phyloP scores from a whole-genome alignment of 2,888 invertebrate species.

The Ichneumoninae sp. region DNA sequence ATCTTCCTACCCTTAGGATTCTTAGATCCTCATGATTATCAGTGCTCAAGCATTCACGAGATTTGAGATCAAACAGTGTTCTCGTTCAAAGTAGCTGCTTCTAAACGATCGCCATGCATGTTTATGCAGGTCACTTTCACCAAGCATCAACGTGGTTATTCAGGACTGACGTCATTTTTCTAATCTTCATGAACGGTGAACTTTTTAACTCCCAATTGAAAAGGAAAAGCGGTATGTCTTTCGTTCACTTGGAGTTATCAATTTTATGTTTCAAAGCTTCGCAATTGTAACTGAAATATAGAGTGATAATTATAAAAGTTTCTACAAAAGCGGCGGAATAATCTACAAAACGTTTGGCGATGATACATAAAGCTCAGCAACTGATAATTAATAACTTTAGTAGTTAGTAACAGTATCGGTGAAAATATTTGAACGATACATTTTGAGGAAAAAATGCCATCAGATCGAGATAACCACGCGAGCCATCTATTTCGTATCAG shows the following conservation, averaged over 20 bases:
- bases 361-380: too few relatives aligned
- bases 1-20: too few relatives aligned
- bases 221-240: background rate
- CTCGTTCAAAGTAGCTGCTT: slow-evolving; percentile 49
- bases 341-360: too few relatives aligned
- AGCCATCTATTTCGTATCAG: too few relatives aligned
- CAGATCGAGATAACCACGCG: too few relatives aligned
- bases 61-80: slow-evolving; percentile 34
- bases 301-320: too few relatives aligned
- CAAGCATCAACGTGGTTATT: slow-evolving; percentile 45
- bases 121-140: slow-evolving; percentile 64
- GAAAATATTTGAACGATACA: too few relatives aligned
- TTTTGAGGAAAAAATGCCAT: too few relatives aligned
- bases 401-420: too few relatives aligned
- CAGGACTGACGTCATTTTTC: slow-evolving; percentile 53
- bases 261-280: background rate
- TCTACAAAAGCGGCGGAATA: too few relatives aligned
- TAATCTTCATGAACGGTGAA: slow-evolving; percentile 59
- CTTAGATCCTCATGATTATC: too few relatives aligned
- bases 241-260: background rate
- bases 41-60: slow-evolving; percentile 3
- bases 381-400: too few relatives aligned
- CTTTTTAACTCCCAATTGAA: slow-evolving; percentile 18
- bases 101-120: slow-evolving; percentile 10
- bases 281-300: background rate